phyloP scores from a whole-genome alignment of 2,888 invertebrate species.

The Papilio protenor region DNA sequence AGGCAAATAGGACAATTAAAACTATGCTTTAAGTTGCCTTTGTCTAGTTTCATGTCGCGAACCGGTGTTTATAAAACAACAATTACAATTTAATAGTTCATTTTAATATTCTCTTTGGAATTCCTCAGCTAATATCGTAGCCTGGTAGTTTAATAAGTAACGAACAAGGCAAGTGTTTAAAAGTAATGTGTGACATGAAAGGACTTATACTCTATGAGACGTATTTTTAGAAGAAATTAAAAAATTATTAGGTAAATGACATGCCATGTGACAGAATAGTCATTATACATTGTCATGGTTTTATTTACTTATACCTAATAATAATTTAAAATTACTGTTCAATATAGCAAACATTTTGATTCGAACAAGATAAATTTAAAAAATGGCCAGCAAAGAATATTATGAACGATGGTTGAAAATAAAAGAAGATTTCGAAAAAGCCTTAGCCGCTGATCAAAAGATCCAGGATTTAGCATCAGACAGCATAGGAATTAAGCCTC shows the following conservation, averaged over 20 bases:
- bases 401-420: slow-evolving; percentile 71
- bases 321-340: slow-evolving; percentile 25
- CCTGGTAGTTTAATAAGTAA: neutral
- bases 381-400: slow-evolving; percentile 71
- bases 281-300: neutral
- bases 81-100: no score
- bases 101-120: no score
- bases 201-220: neutral
- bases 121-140: no score
- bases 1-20: no score
- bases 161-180: neutral
- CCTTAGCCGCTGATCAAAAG: slow-evolving; percentile 65
- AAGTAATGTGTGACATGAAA: no score
- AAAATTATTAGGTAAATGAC: neutral
- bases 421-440: slow-evolving; percentile 61
- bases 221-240: neutral
- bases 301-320: slow-evolving; percentile 7
- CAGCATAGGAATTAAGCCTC: slow-evolving; percentile 71
- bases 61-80: no score
- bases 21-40: no score
- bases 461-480: slow-evolving; percentile 66
- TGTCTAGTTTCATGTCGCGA: no score
- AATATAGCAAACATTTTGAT: slow-evolving; percentile 10
- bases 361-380: neutral
- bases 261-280: slow-evolving; percentile 1